Evolutionary conservation across 1,140 invertebrate genomes (phyloP).

Genomic region (Ephestia elutella): DNA sequence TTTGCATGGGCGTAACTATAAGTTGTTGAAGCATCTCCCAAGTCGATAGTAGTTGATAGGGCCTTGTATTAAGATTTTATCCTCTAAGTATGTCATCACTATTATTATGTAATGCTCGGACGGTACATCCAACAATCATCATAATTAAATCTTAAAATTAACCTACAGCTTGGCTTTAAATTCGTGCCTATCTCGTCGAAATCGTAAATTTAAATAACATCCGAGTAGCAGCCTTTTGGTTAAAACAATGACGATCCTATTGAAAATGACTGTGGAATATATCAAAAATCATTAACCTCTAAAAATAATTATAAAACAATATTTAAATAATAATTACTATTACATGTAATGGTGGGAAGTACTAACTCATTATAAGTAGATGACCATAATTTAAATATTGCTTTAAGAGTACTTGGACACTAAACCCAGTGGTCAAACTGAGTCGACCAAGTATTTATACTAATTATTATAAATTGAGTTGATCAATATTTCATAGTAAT

Average conservation of each 20-base stretch:
- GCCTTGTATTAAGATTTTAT: constrained; percentile 56
- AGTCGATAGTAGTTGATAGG: constrained; percentile 53
- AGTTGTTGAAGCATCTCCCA: constrained; percentile 49
- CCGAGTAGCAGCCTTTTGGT: constrained; percentile 71
- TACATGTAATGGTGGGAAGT: constrained; percentile 65
- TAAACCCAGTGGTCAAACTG: constrained; percentile 36
- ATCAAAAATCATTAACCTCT: constrained; percentile 42
- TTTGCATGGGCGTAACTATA: constrained; percentile 49
- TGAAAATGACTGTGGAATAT: constrained; percentile 72
- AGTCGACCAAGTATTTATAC: constrained; percentile 43
- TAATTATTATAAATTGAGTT: constrained; percentile 49
- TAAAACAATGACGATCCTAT: constrained; percentile 59
- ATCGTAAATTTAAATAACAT: constrained; percentile 60
- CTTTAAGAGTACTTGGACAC: constrained; percentile 49
- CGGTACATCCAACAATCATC: constrained; percentile 64
- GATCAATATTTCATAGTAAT: constrained; percentile 50
- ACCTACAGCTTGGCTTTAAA: constrained; percentile 70
- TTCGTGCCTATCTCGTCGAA: constrained; percentile 67
- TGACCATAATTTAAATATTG: constrained; percentile 65
- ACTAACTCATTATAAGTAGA: constrained; percentile 48
- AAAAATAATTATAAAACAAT: constrained; percentile 59
- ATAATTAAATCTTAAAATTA: constrained; percentile 68
- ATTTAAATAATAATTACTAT: constrained; percentile 66
- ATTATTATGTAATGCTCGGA: constrained; percentile 69
- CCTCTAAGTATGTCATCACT: constrained; percentile 63